Evolutionary conservation across 1,140 invertebrate genomes (phyloP).

Genomic region (Macrobrachium rosenbergii): DNA sequence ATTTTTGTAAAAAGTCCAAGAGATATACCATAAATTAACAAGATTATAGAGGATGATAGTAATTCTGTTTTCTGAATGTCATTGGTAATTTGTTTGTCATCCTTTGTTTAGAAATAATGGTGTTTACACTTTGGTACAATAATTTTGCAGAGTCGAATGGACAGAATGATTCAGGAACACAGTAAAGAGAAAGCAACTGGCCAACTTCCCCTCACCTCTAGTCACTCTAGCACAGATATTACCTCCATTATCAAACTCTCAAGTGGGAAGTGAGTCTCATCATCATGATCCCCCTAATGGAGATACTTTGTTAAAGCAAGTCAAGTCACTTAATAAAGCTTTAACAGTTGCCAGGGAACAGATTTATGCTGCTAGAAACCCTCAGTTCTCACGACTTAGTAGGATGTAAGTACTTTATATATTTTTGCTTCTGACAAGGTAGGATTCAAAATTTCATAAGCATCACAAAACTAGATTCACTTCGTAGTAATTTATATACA

Average conservation of each 20-base stretch:
- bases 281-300: neutral
- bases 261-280: neutral
- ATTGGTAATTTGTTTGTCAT: neutral
- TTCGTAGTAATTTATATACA: too few species aligned
- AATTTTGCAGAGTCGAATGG: neutral
- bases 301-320: slow-evolving; percentile 26
- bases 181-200: slow-evolving; percentile 29
- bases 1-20: too few species aligned
- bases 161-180: slow-evolving; percentile 12
- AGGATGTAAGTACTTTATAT: slow-evolving; percentile 24
- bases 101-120: neutral
- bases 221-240: slow-evolving; percentile 33
- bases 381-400: slow-evolving; percentile 43
- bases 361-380: slow-evolving; percentile 29
- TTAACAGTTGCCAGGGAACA: slow-evolving; percentile 29
- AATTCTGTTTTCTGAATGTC: neutral
- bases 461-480: neutral
- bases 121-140: neutral
- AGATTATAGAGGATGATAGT: too few species aligned
- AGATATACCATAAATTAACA: too few species aligned
- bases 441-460: neutral
- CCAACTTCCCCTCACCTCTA: slow-evolving; percentile 22
- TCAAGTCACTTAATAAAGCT: slow-evolving; percentile 1
- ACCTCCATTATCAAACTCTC: neutral
- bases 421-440: neutral